phyloP scores from a whole-genome alignment of 1,140 invertebrate genomes.

The Meloidogyne floridensis region DNA sequence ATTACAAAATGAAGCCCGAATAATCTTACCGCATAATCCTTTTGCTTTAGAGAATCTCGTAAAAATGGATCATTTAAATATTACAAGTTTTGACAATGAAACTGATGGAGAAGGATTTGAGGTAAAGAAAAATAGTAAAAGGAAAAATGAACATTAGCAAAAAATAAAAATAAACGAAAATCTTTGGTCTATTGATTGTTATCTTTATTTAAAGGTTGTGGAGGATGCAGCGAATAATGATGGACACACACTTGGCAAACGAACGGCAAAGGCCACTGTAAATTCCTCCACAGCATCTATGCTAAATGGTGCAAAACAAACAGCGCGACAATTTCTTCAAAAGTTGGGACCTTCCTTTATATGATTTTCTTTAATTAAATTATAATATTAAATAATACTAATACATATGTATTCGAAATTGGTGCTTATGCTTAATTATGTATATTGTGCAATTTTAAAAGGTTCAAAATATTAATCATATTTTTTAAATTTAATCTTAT shows the following conservation, averaged over 20 bases:
- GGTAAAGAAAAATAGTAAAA: neutral
- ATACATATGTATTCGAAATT: neutral
- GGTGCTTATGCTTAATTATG: neutral
- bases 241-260: neutral
- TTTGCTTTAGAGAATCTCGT: slow-evolving; percentile 8
- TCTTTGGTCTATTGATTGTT: slow-evolving; percentile 18
- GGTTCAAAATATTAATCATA: neutral
- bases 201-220: neutral
- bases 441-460: slow-evolving; percentile 7
- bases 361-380: neutral
- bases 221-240: neutral
- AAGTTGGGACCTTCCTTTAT: neutral
- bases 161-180: neutral
- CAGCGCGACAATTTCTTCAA: slow-evolving; percentile 6
- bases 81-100: slow-evolving; percentile 6
- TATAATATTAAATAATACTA: too few species aligned
- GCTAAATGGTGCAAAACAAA: neutral
- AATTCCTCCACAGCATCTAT: slow-evolving; percentile 10
- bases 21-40: neutral
- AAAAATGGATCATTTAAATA: slow-evolving; percentile 22
- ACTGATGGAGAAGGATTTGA: slow-evolving; percentile 8
- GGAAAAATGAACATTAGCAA: neutral
- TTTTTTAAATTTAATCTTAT: neutral
- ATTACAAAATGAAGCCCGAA: neutral
- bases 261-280: neutral